A percentile compares a stretch with the other conserved stretches of the same genome.
These are phyloP conservation scores for Epizoanthus scotinus DNA, from an alignment of 92 coral and sea anemone genomes.

Conservation along the genomic window DNA sequence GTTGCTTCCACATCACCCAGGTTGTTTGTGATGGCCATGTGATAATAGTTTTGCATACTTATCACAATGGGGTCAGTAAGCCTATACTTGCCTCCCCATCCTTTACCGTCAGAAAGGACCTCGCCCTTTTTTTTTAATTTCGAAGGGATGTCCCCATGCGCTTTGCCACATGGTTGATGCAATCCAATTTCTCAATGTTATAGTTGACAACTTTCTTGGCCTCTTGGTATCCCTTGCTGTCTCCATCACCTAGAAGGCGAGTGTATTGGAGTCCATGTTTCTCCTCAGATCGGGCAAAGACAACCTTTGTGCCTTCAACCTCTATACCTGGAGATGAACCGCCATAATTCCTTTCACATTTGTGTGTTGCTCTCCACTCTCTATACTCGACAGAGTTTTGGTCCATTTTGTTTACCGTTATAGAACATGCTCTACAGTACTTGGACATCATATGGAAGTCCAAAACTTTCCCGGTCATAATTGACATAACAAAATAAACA, in stretches of 20 bases:
- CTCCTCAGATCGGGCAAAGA: constrained; percentile 27
- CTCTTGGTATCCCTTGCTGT: not conserved
- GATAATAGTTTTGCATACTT: constrained; percentile 17
- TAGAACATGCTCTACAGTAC: constrained; percentile 21
- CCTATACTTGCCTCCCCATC: constrained; percentile 21
- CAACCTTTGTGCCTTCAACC: constrained; percentile 14
- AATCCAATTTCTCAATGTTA: constrained; percentile 11
- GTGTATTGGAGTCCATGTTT: constrained; percentile 8
- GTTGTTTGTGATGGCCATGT: constrained; percentile 24
- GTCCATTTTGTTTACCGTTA: not conserved
- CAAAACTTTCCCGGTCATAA: constrained; percentile 13
- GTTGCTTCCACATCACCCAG: constrained; percentile 4
- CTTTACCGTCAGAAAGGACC: constrained; percentile 23
- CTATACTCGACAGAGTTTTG: constrained; percentile 7
- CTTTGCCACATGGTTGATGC: constrained; percentile 17
- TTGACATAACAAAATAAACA: constrained; percentile 3
- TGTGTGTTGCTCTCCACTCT: constrained; percentile 3
- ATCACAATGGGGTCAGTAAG: constrained; percentile 1
- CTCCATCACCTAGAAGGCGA: constrained; percentile 5
- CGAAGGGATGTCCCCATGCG: constrained; percentile 15
- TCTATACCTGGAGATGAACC: constrained; percentile 33
- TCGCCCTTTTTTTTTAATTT: constrained; percentile 9
- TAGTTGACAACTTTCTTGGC: constrained; percentile 11
- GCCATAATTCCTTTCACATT: constrained; percentile 5
- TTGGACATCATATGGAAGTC: constrained; percentile 20